A percentile compares a stretch with the other conserved stretches of the same genome.
These are phyloP conservation scores for Pagetopsis macropterus DNA, from an alignment of 2,797 vertebrate genomes.

Conservation along the genomic window DNA sequence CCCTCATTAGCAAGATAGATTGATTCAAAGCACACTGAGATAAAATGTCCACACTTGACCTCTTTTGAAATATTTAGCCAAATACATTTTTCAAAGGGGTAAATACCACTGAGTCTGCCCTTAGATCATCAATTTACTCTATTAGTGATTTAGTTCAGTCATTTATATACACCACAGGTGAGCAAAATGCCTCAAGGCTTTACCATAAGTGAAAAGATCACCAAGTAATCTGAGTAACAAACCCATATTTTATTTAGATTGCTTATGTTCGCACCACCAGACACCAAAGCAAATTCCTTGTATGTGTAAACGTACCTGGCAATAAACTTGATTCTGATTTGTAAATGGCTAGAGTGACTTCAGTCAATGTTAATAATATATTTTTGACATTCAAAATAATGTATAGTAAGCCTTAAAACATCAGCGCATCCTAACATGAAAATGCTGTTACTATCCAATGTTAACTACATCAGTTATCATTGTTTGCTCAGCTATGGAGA, in stretches of 20 bases:
- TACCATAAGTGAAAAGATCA: background rate
- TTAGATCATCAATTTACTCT: conserved; percentile 31
- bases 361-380: background rate
- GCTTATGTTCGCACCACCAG: no score
- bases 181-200: conserved; percentile 14
- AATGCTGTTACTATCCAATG: no score
- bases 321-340: background rate
- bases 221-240: no score
- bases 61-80: conserved; percentile 25
- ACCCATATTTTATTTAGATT: no score
- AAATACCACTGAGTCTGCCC: conserved; percentile 12
- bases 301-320: no score
- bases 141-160: conserved; percentile 32
- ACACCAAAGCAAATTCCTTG: no score
- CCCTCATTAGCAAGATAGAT: conserved; percentile 50
- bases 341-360: background rate
- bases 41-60: conserved; percentile 18
- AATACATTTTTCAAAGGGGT: conserved; percentile 23
- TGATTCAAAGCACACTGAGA: conserved; percentile 36
- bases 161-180: conserved; percentile 18
- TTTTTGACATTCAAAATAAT: background rate
- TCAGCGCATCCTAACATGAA: no score
- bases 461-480: no score
- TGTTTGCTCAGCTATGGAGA: background rate
- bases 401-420: no score